phyloP scores from a whole-genome alignment of 2,797 vertebrate genomes.

The Astyanax mexicanus region DNA sequence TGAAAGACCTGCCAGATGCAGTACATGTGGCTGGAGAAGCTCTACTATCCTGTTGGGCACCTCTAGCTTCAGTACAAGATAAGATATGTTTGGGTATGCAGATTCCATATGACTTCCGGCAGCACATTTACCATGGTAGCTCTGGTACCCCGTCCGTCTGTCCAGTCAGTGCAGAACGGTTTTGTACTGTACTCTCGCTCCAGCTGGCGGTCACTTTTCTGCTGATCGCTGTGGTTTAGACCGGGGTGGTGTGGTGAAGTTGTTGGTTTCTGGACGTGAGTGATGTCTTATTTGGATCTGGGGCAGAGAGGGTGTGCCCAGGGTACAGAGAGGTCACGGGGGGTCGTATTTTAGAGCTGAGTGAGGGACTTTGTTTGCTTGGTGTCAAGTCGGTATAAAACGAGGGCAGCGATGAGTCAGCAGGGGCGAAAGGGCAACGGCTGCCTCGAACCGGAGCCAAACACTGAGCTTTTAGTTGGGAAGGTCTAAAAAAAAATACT shows the following conservation, averaged over 20 bases:
- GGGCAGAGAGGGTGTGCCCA: too few relatives aligned
- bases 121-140: too few relatives aligned
- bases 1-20: too few relatives aligned
- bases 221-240: neutral
- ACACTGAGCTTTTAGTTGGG: too few relatives aligned
- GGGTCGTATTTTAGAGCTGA: slow-evolving; percentile 6
- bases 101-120: too few relatives aligned
- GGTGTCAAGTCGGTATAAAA: neutral
- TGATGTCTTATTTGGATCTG: neutral
- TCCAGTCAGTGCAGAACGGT: slow-evolving; percentile 12
- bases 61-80: too few relatives aligned
- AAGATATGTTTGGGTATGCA: too few relatives aligned
- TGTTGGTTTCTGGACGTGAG: neutral
- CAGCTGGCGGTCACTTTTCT: neutral
- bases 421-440: neutral
- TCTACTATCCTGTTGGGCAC: too few relatives aligned
- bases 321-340: neutral
- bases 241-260: neutral
- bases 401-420: neutral
- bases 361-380: neutral
- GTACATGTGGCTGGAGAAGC: too few relatives aligned
- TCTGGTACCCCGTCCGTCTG: too few relatives aligned
- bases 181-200: neutral
- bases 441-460: neutral
- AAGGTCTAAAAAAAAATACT: too few relatives aligned